Evolutionary conservation across 2,888 invertebrate species (phyloP).

Genomic region (Stictocephala bisonia): DNA sequence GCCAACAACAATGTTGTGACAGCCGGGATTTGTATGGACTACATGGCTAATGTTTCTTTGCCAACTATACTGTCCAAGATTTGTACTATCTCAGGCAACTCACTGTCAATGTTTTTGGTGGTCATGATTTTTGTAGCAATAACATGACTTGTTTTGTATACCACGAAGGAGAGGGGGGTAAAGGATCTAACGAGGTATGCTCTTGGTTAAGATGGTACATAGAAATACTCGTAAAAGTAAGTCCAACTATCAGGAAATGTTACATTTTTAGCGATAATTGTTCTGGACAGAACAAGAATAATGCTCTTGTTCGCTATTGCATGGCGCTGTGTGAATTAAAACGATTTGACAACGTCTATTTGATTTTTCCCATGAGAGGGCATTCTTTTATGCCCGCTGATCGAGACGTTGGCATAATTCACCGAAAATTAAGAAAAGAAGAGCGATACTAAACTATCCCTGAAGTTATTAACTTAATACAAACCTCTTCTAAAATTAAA

Average conservation of each 20-base stretch:
- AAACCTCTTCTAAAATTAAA: not conserved
- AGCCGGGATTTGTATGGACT: conserved; percentile 33
- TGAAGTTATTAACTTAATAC: conserved; percentile 12
- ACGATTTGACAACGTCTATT: conserved; percentile 38
- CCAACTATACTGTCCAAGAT: conserved; percentile 42
- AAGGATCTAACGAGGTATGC: conserved; percentile 46
- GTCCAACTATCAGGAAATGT: conserved; percentile 28
- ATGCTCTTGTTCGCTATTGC: conserved; percentile 17
- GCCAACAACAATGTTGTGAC: not conserved
- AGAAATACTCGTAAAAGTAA: conserved; percentile 11
- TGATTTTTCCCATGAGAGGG: conserved; percentile 29
- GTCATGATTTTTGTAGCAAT: conserved; percentile 9
- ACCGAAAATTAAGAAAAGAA: conserved; percentile 37
- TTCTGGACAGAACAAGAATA: conserved; percentile 47
- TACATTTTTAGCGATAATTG: conserved; percentile 48
- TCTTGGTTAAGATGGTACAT: conserved; percentile 34
- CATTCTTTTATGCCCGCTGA: conserved; percentile 38
- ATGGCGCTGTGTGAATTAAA: conserved; percentile 34
- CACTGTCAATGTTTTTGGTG: conserved; percentile 41
- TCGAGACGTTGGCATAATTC: conserved; percentile 45
- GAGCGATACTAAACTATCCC: conserved; percentile 28
- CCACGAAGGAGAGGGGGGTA: conserved; percentile 47
- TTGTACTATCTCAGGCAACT: conserved; percentile 42
- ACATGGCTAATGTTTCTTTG: conserved; percentile 40
- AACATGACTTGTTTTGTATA: conserved; percentile 37